A percentile compares a stretch with the other conserved stretches of the same genome.
phyloP scores from a whole-genome alignment of 2,797 vertebrate genomes.

The Babyrousa celebensis region DNA sequence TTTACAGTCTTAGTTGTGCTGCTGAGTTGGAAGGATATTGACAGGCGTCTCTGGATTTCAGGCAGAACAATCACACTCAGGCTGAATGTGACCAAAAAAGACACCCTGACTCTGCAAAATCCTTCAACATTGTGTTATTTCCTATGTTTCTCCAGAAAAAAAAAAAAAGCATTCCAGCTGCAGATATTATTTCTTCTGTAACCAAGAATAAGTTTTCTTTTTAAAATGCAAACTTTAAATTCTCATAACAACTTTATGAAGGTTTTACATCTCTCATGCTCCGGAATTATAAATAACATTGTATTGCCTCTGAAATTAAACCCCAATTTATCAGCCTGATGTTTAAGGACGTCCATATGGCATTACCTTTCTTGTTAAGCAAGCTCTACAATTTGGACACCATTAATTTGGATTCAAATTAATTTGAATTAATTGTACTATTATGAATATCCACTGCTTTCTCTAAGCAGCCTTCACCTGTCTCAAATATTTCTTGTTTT shows the following conservation, averaged over 20 bases:
- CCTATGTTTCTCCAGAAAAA: background rate
- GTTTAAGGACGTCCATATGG: background rate
- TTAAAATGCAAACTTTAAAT: constrained; percentile 21
- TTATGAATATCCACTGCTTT: background rate
- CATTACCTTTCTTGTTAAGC: background rate
- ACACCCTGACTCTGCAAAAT: constrained; percentile 14
- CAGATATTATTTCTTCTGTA: constrained; percentile 51
- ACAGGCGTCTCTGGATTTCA: background rate
- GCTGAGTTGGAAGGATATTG: background rate
- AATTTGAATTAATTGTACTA: constrained; percentile 21
- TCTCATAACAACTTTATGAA: constrained; percentile 5
- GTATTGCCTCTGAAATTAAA: background rate
- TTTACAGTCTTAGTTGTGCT: background rate
- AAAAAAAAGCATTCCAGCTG: background rate
- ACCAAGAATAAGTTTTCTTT: background rate
- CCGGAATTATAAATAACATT: background rate
- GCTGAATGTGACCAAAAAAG: background rate
- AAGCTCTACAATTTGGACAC: background rate
- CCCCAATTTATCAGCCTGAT: background rate
- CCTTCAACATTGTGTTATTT: background rate
- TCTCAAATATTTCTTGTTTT: background rate
- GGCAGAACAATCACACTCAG: constrained; percentile 3
- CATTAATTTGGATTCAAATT: background rate
- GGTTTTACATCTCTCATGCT: background rate
- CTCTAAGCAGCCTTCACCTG: background rate